Evolutionary conservation across 2,113 vertebrate genomes (phyloP), one percentile per base, ranked within the genome.

Genomic region (Regulus satrapa): DNA sequence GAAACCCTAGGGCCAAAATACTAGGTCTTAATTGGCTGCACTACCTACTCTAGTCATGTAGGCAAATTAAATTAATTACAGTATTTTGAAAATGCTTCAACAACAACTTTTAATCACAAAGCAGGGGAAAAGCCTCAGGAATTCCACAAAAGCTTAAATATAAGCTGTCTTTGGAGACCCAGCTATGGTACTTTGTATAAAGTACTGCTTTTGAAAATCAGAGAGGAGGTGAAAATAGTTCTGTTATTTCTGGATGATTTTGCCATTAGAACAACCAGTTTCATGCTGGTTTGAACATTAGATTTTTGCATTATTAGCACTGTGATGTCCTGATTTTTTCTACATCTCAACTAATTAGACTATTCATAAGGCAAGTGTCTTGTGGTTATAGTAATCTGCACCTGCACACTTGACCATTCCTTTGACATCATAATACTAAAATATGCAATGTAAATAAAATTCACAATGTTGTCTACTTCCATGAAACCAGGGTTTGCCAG

Each of bases 21-120:
- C 89, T 66, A 36, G 18, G 24, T 89, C 94, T 92, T 94, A 95
- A 94, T 93, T 86, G 93, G 72, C 64, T 88, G 5, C 25, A 79
- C 52, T 36, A 72, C 62, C 58, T 64, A 86, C 61, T 88, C 72
- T 92, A 76, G 93, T 97, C 61, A 87, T 81, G 75, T 63, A 86
- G 78, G 94, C 92, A 97, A 95, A 96, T 97, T 94, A 89, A 97
- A 95, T 96, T 95, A 95, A 89, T 89, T 95, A 94, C 40, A 92
- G 71, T 95, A 95, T 94, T 96, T 94, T 94, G 34, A 76, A 95
- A 95, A 92, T 94, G 68, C 10, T 51, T 93, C 25, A 88, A 69
- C 76, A 82, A 88, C 89, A 96, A 83, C 56, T 93, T 95, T 89
- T 91, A 90, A 56, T 69, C 29, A 61, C n/a, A 80, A 87, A 79